A percentile compares a stretch with the other conserved stretches of the same genome.
Conservation (phyloP, 2,888 invertebrate genomes). For the Spisula subtruncata region DNA sequence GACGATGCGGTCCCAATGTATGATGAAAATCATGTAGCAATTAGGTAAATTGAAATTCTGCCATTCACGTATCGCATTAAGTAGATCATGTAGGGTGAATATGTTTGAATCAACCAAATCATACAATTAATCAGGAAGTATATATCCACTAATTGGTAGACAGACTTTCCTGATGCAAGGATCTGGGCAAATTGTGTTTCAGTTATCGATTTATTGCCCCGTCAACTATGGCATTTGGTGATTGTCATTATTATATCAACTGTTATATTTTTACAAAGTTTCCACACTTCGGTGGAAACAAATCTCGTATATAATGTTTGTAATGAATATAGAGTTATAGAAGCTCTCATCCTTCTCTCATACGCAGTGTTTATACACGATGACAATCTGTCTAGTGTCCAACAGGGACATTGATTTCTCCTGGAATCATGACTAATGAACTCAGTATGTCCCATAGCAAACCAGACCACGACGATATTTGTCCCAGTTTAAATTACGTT, state of each 20-base stretch:
- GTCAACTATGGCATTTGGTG: neutral
- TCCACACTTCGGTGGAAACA: too few species aligned
- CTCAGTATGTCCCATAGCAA: neutral
- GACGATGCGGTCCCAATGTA: neutral
- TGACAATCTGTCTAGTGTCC: constrained; percentile 2
- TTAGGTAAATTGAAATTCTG: constrained; percentile 22
- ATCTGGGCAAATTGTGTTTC: neutral
- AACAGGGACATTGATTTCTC: neutral
- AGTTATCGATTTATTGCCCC: neutral
- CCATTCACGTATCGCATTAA: neutral
- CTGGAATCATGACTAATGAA: neutral
- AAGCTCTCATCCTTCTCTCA: neutral
- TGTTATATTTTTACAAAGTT: too few species aligned
- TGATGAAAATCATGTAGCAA: neutral
- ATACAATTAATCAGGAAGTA: neutral
- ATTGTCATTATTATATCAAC: neutral
- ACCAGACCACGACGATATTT: neutral
- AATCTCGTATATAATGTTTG: neutral
- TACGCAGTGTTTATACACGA: neutral
- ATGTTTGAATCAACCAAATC: neutral
- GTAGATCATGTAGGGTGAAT: neutral
- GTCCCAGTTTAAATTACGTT: neutral
- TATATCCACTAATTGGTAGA: neutral
- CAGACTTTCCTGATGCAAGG: neutral
- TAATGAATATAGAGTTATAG: neutral